Base-by-base conservation (phyloP, 1,140 invertebrate genomes). In the Maconellicoccus hirsutus region DNA sequence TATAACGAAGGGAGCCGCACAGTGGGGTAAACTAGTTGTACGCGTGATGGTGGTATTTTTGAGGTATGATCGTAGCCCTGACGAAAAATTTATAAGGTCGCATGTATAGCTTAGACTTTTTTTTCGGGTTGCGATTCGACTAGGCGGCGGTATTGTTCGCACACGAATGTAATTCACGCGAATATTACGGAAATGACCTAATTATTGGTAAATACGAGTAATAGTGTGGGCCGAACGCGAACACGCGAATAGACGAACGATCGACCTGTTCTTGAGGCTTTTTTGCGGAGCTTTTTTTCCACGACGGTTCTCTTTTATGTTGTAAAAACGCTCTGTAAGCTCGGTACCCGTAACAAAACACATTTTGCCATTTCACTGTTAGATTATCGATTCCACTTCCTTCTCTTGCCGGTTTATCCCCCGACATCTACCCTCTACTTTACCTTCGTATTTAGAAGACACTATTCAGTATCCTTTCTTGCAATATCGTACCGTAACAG, bases 321-420 rank as follows among this genome's bases (percentile, higher is more conserved):
- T 52, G 12, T 52, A 66, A 66, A 66, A 66, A 26, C 61, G 21
- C 21, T 23, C 61, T 22, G 61, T 66, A 66, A 66, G 61, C 61
- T 66, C 61, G 22, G 61, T 26, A 26, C 61, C 25, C 61, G 61
- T 66, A 66, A 66, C 61, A 66, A 66, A 66, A 66, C 61, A 66
- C 61, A 66, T 66, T 66, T 66, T 66, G 61, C 61, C 25, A 66
- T 66, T 66, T 66, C 61, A 26, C 61, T 26, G 61, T 66, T 66
- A 66, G 61, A 66, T 66, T 66, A 66, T 66, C 61, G 61, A 66
- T 66, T 66, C 61, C 61, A 66, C 61, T 66, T 66, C 61, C 61
- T 10, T 16, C 19, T 10, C 6, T 66, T 16, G 29, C 42, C 42
- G 61, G 61, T 66, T 66, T 66, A 66, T 66, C 61, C 61, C 3